Conservation (phyloP, 2,888 invertebrate genomes). For the Pterostichus madidus region DNA sequence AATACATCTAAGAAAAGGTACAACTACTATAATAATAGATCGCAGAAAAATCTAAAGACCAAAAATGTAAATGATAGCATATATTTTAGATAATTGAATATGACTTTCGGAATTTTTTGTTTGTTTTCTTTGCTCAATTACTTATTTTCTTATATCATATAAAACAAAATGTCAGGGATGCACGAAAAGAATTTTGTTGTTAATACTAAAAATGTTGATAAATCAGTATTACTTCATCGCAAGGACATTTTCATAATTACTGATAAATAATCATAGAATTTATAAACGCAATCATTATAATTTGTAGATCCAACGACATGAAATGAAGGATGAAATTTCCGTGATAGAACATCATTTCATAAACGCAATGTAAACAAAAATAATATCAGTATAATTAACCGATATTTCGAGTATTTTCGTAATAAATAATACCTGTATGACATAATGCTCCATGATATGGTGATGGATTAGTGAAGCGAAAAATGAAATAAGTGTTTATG, state of each 20-base stretch:
- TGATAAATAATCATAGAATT: not conserved
- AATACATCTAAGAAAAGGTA: too few species aligned
- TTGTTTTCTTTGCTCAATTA: too few species aligned
- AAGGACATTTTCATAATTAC: not conserved
- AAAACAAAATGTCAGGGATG: not conserved
- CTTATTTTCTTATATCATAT: too few species aligned
- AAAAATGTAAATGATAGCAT: too few species aligned
- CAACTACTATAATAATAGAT: too few species aligned
- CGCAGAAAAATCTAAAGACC: too few species aligned
- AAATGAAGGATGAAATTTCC: constrained; percentile 25
- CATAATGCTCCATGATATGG: not conserved
- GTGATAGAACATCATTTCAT: constrained; percentile 7
- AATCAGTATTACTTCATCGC: not conserved
- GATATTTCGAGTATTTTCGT: constrained; percentile 6
- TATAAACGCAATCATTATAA: not conserved
- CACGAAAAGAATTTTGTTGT: not conserved
- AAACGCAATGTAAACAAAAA: constrained; percentile 3
- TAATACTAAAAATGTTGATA: not conserved
- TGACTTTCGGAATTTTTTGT: too few species aligned
- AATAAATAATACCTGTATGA: constrained; percentile 12
- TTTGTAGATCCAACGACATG: constrained; percentile 2
- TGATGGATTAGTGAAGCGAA: not conserved
- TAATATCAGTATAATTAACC: not conserved
- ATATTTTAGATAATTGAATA: too few species aligned
- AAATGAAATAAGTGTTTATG: too few species aligned